These are phyloP conservation scores for Zaprionus nigranus DNA, from an alignment of 1,140 invertebrate genomes.

Conservation along the genomic window DNA sequence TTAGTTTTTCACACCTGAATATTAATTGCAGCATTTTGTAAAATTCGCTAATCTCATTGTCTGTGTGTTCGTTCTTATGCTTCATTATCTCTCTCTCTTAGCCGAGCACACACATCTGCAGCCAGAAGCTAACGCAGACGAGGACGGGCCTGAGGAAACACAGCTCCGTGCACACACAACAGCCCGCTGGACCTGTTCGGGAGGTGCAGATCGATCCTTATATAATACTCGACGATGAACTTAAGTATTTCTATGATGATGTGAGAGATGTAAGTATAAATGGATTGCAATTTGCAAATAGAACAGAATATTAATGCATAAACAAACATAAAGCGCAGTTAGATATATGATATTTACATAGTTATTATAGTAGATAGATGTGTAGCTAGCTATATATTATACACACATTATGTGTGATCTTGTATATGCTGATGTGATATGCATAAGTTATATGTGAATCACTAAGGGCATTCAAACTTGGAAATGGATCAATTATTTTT, in stretches of 20 bases:
- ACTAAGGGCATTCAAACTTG: too few relatives aligned
- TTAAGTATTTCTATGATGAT: slow-evolving; percentile 92
- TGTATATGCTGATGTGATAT: too few relatives aligned
- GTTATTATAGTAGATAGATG: too few relatives aligned
- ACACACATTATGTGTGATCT: too few relatives aligned
- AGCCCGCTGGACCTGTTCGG: slow-evolving; percentile 90
- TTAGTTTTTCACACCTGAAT: slow-evolving; percentile 68
- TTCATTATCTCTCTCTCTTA: slow-evolving; percentile 27
- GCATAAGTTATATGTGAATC: neutral
- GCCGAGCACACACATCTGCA: slow-evolving; percentile 62
- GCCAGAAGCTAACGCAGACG: slow-evolving; percentile 18
- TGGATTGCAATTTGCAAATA: neutral
- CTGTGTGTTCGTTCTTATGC: slow-evolving; percentile 12
- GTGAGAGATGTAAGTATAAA: slow-evolving; percentile 90
- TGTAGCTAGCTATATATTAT: too few relatives aligned
- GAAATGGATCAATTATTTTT: too few relatives aligned
- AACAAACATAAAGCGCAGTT: too few relatives aligned
- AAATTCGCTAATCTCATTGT: slow-evolving; percentile 21
- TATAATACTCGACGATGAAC: slow-evolving; percentile 92
- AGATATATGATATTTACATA: too few relatives aligned
- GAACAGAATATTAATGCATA: neutral
- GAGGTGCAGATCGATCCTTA: slow-evolving; percentile 94
- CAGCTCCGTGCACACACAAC: slow-evolving; percentile 88
- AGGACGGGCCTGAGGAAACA: slow-evolving; percentile 71
- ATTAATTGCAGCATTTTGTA: slow-evolving; percentile 60